Evolutionary conservation across 1,140 invertebrate genomes (phyloP).

Genomic region (Megalonaias nervosa): DNA sequence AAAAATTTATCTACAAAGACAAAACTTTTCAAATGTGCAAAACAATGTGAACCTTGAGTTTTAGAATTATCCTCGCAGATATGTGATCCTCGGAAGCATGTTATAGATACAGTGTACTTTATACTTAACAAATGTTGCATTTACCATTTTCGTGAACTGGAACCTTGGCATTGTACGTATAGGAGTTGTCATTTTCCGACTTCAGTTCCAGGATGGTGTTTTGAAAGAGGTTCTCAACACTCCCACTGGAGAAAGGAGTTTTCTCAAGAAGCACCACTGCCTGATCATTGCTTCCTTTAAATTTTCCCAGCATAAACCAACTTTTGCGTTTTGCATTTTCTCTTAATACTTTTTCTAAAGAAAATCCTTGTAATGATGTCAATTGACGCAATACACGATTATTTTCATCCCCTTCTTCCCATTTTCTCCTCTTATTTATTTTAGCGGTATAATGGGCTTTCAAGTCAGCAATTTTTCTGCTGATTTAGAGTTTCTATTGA

Average conservation of each 20-base stretch:
- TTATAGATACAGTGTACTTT: background rate
- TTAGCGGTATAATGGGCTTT: too few species aligned
- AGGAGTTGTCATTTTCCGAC: constrained; percentile 91
- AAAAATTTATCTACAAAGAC: too few species aligned
- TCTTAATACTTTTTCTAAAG: too few species aligned
- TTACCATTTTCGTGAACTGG: constrained; percentile 69
- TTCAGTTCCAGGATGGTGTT: constrained; percentile 76
- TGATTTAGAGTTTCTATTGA: too few species aligned
- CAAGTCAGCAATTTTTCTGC: too few species aligned
- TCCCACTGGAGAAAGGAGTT: constrained; percentile 80
- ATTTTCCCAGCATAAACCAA: constrained; percentile 70
- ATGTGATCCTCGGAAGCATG: background rate
- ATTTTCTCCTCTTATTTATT: too few species aligned
- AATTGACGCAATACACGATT: too few species aligned
- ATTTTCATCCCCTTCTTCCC: too few species aligned
- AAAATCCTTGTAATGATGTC: too few species aligned
- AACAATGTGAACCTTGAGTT: too few species aligned
- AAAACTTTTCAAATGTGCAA: too few species aligned
- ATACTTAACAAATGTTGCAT: background rate
- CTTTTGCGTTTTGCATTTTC: constrained; percentile 83
- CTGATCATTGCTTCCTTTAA: constrained; percentile 69
- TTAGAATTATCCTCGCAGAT: too few species aligned
- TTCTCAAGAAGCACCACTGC: constrained; percentile 90
- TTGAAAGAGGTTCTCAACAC: constrained; percentile 76
- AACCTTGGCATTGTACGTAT: constrained; percentile 83